phyloP scores from a whole-genome alignment of 2,113 vertebrate species.

The Podarcis muralis region DNA sequence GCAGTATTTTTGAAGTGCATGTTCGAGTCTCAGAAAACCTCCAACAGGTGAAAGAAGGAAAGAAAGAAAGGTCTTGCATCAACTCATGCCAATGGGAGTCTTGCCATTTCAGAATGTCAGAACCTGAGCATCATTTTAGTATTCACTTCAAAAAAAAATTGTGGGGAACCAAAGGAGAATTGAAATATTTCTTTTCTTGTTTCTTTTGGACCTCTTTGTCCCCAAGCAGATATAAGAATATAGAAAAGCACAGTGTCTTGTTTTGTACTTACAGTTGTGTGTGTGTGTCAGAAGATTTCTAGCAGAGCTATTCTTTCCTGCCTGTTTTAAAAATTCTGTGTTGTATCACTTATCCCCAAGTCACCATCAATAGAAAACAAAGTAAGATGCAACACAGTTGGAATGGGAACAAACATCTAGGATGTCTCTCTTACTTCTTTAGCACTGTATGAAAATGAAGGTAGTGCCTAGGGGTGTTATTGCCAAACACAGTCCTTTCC shows the following conservation, averaged over 20 bases:
- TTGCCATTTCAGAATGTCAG: background rate
- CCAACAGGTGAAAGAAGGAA: background rate
- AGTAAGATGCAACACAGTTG: conserved; percentile 18
- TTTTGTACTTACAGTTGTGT: background rate
- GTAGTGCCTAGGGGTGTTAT: fast-evolving
- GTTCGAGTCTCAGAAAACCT: background rate
- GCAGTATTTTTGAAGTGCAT: background rate
- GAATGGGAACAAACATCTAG: background rate
- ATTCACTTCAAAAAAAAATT: conserved; percentile 13
- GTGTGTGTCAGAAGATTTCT: background rate
- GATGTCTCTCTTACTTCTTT: background rate
- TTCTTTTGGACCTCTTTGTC: background rate
- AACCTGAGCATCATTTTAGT: background rate
- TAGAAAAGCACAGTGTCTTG: background rate
- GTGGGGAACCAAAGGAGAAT: background rate
- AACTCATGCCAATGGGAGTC: background rate
- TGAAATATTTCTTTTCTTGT: background rate
- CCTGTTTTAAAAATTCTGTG: conserved; percentile 6
- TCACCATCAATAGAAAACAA: background rate
- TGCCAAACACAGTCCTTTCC: background rate
- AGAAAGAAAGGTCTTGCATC: conserved; percentile 7
- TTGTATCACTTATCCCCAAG: background rate
- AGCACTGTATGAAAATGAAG: background rate
- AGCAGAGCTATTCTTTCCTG: background rate
- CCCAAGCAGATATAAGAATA: background rate